phyloP scores from a whole-genome alignment of 2,888 invertebrate species.

The Proisotoma minuta region DNA sequence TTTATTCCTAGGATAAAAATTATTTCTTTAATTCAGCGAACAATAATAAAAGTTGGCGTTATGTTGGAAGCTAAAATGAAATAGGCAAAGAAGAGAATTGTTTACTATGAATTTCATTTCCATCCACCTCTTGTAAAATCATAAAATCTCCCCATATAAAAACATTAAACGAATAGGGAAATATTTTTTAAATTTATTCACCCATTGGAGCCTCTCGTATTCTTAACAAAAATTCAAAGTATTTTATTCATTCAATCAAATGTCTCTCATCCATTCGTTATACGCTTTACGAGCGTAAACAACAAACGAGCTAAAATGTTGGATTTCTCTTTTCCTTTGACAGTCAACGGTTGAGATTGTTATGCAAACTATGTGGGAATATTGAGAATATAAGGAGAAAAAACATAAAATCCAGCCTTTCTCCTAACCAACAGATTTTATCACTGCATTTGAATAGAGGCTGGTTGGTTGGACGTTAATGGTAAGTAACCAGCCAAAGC shows the following conservation, averaged over 20 bases:
- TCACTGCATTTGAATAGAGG: background rate
- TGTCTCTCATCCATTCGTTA: background rate
- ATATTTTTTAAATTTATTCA: too few species aligned
- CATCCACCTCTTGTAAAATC: too few species aligned
- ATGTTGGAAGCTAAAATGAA: too few species aligned
- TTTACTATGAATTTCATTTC: too few species aligned
- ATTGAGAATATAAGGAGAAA: background rate
- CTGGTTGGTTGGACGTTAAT: background rate
- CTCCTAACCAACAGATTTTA: slow-evolving; percentile 1
- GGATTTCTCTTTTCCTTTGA: background rate
- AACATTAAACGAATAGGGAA: too few species aligned
- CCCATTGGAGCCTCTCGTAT: too few species aligned
- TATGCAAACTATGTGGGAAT: slow-evolving; percentile 4
- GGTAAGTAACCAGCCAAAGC: background rate
- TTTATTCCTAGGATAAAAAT: too few species aligned
- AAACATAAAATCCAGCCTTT: background rate
- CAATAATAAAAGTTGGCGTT: too few species aligned
- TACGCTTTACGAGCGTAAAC: background rate
- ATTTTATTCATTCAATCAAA: slow-evolving; percentile 2
- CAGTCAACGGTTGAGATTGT: background rate
- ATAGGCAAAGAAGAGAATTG: too few species aligned
- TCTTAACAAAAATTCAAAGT: background rate
- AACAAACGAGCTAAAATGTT: background rate
- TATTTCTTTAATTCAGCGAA: too few species aligned
- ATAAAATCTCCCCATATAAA: too few species aligned